These are phyloP conservation scores for Climacteris rufus DNA, from an alignment of 2,113 vertebrate species.

Conservation along the genomic window DNA sequence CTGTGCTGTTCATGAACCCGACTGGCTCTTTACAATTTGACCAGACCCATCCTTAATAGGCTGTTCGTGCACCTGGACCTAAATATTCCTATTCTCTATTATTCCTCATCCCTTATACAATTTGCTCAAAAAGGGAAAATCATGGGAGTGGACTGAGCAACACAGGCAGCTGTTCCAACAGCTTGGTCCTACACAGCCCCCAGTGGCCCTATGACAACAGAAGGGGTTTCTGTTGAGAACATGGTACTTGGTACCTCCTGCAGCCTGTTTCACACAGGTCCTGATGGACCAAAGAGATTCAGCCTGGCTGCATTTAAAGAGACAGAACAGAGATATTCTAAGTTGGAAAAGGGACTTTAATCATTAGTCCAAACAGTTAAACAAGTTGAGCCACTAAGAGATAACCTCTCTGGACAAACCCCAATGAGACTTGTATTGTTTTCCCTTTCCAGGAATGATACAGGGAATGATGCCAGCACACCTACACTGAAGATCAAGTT, in stretches of 20 bases:
- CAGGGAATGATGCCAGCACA: background rate
- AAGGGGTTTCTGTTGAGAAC: background rate
- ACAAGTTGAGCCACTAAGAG: background rate
- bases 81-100: too few relatives aligned
- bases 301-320: background rate
- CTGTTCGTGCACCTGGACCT: background rate
- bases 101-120: background rate
- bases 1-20: background rate
- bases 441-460: background rate
- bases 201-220: background rate
- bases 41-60: background rate
- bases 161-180: background rate
- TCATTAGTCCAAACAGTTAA: background rate
- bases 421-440: background rate
- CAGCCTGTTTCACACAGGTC: background rate
- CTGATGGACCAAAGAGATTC: background rate
- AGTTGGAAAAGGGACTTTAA: background rate
- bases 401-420: background rate
- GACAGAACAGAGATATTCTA: background rate
- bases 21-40: background rate
- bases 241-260: background rate
- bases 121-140: background rate
- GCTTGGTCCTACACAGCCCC: background rate
- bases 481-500: background rate
- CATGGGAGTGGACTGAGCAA: background rate